Conservation (phyloP, 2,797 vertebrate genomes). For the Anableps anableps region DNA sequence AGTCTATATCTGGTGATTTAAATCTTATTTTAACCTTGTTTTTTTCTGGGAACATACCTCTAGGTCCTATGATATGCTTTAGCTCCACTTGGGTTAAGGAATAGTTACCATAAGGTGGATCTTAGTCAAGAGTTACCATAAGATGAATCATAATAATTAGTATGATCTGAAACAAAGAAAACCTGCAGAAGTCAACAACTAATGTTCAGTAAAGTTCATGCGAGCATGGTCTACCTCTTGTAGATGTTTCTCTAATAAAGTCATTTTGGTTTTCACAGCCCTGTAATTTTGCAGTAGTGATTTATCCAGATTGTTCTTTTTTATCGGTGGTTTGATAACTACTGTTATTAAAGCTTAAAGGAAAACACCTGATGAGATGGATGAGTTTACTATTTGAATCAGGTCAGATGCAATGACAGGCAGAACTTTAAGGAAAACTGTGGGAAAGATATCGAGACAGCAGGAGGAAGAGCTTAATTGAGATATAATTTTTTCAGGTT, state of each 20-base stretch:
- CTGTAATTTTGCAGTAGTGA: not conserved
- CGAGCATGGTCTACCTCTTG: not conserved
- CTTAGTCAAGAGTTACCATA: not conserved
- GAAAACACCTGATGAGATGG: too few relatives aligned
- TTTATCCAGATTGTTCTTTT: too few relatives aligned
- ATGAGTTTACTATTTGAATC: too few relatives aligned
- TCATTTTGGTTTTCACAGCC: too few relatives aligned
- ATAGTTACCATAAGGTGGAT: not conserved
- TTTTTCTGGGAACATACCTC: constrained; percentile 5
- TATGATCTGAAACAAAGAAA: not conserved
- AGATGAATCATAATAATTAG: not conserved
- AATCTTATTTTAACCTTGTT: constrained; percentile 3
- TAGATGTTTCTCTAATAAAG: not conserved
- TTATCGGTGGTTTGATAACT: not conserved
- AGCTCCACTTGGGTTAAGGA: constrained; percentile 13
- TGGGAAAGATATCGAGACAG: too few relatives aligned
- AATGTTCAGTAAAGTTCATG: not conserved
- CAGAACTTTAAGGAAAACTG: too few relatives aligned
- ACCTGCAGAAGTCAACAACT: not conserved
- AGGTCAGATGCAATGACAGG: too few relatives aligned
- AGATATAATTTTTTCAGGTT: too few relatives aligned
- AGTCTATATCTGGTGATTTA: constrained; percentile 24
- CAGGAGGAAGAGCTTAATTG: too few relatives aligned
- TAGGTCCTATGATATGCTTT: constrained; percentile 28
- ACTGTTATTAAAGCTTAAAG: not conserved